A percentile compares a stretch with the other conserved stretches of the same genome.
These are phyloP conservation scores for Tubiluchus corallicola DNA, from an alignment of 2,888 invertebrate species.

Conservation along the genomic window DNA sequence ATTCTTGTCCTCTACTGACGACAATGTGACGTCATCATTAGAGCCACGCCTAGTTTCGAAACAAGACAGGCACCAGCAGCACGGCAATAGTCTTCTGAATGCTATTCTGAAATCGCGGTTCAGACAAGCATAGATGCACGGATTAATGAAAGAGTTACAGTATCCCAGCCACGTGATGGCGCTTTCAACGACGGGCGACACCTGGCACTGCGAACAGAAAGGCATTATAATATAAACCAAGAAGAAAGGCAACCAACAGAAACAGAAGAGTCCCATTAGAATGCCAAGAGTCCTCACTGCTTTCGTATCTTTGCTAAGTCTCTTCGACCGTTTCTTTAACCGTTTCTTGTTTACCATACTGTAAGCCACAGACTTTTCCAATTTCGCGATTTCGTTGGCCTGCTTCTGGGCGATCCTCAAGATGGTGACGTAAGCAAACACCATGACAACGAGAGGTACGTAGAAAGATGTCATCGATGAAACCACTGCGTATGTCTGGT, in stretches of 20 bases:
- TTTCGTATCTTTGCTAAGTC: slow-evolving; percentile 14
- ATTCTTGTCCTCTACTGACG: too few relatives aligned
- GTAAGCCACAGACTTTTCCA: slow-evolving; percentile 17
- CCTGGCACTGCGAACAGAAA: slow-evolving; percentile 15
- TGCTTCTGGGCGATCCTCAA: slow-evolving; percentile 21
- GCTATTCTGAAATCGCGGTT: slow-evolving; percentile 19
- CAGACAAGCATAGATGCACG: slow-evolving; percentile 18
- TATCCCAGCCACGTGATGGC: slow-evolving; percentile 21
- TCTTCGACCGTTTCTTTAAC: slow-evolving; percentile 11
- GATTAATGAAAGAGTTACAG: slow-evolving; percentile 19
- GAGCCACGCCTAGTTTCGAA: too few relatives aligned
- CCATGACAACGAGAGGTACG: slow-evolving; percentile 23
- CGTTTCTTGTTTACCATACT: slow-evolving; percentile 11
- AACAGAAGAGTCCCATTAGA: slow-evolving; percentile 16
- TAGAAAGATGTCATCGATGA: slow-evolving; percentile 24
- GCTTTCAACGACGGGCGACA: slow-evolving; percentile 15
- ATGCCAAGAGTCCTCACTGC: slow-evolving; percentile 17
- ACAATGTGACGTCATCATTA: too few relatives aligned
- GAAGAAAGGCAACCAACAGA: slow-evolving; percentile 18
- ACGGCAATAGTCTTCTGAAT: slow-evolving; percentile 12
- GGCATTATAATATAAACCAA: slow-evolving; percentile 17
- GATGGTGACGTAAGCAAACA: slow-evolving; percentile 21
- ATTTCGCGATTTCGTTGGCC: slow-evolving; percentile 18
- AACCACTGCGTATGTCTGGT: slow-evolving; percentile 22
- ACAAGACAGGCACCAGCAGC: too few relatives aligned